Evolutionary conservation across 2,113 vertebrate species (phyloP).

Genomic region (human): DNA sequence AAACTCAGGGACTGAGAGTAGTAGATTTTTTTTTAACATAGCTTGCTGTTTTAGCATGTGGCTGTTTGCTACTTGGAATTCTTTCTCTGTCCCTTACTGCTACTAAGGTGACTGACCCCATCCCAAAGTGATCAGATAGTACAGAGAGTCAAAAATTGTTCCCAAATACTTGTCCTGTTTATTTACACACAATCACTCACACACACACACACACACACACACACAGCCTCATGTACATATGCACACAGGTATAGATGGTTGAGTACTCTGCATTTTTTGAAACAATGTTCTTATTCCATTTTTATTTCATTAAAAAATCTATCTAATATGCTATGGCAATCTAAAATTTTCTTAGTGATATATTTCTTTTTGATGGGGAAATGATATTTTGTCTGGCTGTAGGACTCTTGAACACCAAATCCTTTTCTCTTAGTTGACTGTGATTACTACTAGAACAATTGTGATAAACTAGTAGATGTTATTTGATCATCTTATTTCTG

Average conservation of each 20-base stretch:
- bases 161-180: not conserved
- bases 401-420: slow-evolving; percentile 16
- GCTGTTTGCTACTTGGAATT: not conserved
- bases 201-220: too few relatives aligned
- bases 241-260: not conserved
- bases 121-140: not conserved
- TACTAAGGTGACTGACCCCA: not conserved
- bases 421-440: not conserved
- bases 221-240: not conserved
- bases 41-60: not conserved
- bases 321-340: not conserved
- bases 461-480: not conserved
- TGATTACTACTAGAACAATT: not conserved
- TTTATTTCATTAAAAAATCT: not conserved
- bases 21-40: not conserved
- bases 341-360: not conserved
- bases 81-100: not conserved
- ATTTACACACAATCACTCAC: not conserved
- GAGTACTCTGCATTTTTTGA: not conserved
- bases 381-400: not conserved
- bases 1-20: not conserved
- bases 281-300: not conserved
- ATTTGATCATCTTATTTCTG: not conserved
- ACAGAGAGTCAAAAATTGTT: not conserved
- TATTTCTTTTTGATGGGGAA: not conserved